Evolutionary conservation across 1,140 invertebrate genomes (phyloP).

Genomic region (Drosophila guanche): DNA sequence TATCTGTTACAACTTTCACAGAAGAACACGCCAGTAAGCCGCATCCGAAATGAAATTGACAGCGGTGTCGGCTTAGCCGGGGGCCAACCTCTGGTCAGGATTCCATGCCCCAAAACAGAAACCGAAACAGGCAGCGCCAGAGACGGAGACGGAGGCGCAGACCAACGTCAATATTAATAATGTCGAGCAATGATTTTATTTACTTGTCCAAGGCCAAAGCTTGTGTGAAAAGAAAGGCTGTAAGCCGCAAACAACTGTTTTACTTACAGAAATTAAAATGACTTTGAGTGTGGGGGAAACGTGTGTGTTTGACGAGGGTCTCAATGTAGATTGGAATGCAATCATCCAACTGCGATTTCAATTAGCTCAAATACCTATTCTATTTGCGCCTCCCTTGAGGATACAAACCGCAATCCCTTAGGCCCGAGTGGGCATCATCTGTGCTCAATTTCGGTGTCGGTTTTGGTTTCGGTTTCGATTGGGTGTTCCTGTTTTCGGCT

Average conservation of each 20-base stretch:
- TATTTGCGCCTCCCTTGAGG: slow-evolving; percentile 5
- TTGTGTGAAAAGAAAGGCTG: slow-evolving; percentile 14
- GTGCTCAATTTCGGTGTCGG: slow-evolving; percentile 5
- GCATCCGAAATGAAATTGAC: slow-evolving; percentile 57
- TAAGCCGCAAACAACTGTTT: slow-evolving; percentile 24
- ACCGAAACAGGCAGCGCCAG: background rate
- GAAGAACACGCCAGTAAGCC: slow-evolving; percentile 26
- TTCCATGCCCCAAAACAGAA: slow-evolving; percentile 3
- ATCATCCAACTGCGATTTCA: slow-evolving; percentile 26
- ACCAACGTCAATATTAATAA: slow-evolving; percentile 70
- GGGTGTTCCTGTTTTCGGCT: slow-evolving; percentile 10
- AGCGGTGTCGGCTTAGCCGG: slow-evolving; percentile 55
- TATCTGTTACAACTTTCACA: slow-evolving; percentile 33
- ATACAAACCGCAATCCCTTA: slow-evolving; percentile 59
- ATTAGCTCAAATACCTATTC: slow-evolving; percentile 28
- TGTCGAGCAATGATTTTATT: slow-evolving; percentile 42
- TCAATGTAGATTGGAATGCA: background rate
- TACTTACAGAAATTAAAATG: slow-evolving; percentile 61
- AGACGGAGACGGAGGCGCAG: background rate
- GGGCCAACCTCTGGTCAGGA: slow-evolving; percentile 10
- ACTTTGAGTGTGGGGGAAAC: slow-evolving; percentile 35
- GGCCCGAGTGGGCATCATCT: slow-evolving; percentile 45
- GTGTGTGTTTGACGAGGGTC: slow-evolving; percentile 9
- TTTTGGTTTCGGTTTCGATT: slow-evolving; percentile 13
- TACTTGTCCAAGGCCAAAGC: slow-evolving; percentile 28